phyloP scores from a whole-genome alignment of 1,140 invertebrate genomes.

The Euura lappo region DNA sequence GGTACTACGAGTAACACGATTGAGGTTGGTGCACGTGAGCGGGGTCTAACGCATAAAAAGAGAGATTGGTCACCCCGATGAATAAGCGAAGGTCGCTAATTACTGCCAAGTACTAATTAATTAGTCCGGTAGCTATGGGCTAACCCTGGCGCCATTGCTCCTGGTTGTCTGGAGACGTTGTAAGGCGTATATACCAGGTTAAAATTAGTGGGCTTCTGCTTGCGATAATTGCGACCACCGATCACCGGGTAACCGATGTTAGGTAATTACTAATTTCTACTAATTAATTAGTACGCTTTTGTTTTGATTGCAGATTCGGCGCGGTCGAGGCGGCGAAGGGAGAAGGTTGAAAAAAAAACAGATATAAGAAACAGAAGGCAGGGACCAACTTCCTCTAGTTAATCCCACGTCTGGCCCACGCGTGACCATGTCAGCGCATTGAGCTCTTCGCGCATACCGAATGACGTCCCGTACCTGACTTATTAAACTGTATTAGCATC shows the following conservation, averaged over 20 bases:
- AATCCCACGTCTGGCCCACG: not conserved
- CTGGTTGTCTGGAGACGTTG: not conserved
- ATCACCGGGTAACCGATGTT: slow-evolving; percentile 29
- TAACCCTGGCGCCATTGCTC: slow-evolving; percentile 1
- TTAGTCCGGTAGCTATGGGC: slow-evolving; percentile 32
- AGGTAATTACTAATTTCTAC: slow-evolving; percentile 47
- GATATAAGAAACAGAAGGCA: not conserved
- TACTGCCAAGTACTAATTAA: slow-evolving; percentile 31
- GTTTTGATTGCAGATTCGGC: slow-evolving; percentile 9
- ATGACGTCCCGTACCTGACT: not conserved
- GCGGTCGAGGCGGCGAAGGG: not conserved
- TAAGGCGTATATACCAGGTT: not conserved
- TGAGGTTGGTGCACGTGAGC: not conserved
- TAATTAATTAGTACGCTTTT: slow-evolving; percentile 46
- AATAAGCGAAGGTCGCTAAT: slow-evolving; percentile 36
- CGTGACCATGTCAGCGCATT: not conserved
- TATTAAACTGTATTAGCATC: not conserved
- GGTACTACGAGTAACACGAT: not conserved
- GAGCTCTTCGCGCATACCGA: not conserved
- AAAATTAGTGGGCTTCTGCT: slow-evolving; percentile 3
- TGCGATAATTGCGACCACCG: slow-evolving; percentile 41
- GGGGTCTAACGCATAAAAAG: slow-evolving; percentile 12
- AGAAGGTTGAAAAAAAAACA: not conserved
- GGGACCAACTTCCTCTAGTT: slow-evolving; percentile 3
- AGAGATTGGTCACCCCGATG: slow-evolving; percentile 32